Percentiles rank a stretch among this genome's conserved stretches.
Evolutionary conservation across 2,797 vertebrate species (phyloP).

Genomic region (Poeciliopsis infans): DNA sequence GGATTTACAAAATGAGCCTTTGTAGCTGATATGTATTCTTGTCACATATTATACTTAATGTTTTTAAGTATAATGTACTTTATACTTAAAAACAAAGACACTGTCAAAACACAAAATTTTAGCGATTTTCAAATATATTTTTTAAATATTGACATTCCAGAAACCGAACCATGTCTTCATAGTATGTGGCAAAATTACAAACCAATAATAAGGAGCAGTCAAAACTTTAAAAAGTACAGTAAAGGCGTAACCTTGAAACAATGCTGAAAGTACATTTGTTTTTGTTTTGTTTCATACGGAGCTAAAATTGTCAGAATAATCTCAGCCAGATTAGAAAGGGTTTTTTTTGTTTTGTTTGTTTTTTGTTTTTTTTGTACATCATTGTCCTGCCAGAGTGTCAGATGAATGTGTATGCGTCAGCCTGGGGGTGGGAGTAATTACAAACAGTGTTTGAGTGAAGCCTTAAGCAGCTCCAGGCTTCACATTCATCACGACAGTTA

Average conservation of each 20-base stretch:
- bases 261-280: not conserved
- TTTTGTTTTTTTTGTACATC: not conserved
- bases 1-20: not conserved
- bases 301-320: not conserved
- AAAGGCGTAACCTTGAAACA: not conserved
- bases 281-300: not conserved
- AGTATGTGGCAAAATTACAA: not conserved
- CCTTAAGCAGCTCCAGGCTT: constrained; percentile 16
- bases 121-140: not conserved
- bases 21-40: not conserved
- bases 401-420: not conserved
- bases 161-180: not conserved
- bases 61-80: not conserved
- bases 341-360: not conserved
- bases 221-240: not conserved
- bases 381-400: not conserved
- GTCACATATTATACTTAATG: not conserved
- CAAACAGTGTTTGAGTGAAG: constrained; percentile 2
- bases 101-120: not conserved
- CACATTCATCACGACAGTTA: constrained; percentile 30
- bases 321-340: not conserved
- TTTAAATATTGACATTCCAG: not conserved
- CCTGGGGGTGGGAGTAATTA: not conserved
- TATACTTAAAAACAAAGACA: not conserved
- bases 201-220: not conserved